A percentile compares a stretch with the other conserved stretches of the same genome.
These are phyloP conservation scores for Oreochromis tanganicae DNA, from an alignment of 2,113 vertebrate species.

Conservation along the genomic window DNA sequence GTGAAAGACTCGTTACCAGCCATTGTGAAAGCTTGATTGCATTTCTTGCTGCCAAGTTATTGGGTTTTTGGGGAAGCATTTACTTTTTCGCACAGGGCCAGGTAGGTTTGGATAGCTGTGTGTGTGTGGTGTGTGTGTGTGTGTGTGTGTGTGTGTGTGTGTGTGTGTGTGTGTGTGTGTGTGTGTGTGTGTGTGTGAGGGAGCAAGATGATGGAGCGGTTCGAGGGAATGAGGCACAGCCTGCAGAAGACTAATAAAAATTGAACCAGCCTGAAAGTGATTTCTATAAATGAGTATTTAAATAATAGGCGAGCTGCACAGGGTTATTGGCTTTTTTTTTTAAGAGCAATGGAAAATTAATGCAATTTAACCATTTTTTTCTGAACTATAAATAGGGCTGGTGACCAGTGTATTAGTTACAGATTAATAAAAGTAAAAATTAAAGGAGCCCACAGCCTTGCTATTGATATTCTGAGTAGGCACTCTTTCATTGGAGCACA, in stretches of 20 bases:
- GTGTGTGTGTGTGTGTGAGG: neutral
- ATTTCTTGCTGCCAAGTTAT: neutral
- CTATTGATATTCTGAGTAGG: constrained; percentile 59
- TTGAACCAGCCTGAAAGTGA: constrained; percentile 79
- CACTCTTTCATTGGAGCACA: constrained; percentile 63
- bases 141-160: neutral
- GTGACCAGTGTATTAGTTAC: constrained; percentile 62
- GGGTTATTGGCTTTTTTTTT: constrained; percentile 44
- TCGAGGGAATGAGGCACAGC: constrained; percentile 57
- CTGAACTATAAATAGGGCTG: constrained; percentile 12
- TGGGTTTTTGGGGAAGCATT: neutral
- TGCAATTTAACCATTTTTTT: constrained; percentile 53
- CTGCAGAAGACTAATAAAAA: constrained; percentile 88
- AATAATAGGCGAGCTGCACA: constrained; percentile 70
- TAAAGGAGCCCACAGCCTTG: constrained; percentile 30
- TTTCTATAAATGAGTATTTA: constrained; percentile 83
- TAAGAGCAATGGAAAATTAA: constrained; percentile 67
- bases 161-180: neutral
- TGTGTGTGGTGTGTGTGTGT: too few relatives aligned
- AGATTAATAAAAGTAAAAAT: constrained; percentile 61
- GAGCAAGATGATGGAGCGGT: neutral
- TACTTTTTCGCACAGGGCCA: neutral
- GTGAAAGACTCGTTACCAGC: neutral
- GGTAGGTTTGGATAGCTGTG: neutral
- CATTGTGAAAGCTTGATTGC: neutral